Percentiles rank a stretch among this genome's conserved stretches.
Evolutionary conservation across 2,797 vertebrate genomes (phyloP).

Genomic region (Argentina silus): DNA sequence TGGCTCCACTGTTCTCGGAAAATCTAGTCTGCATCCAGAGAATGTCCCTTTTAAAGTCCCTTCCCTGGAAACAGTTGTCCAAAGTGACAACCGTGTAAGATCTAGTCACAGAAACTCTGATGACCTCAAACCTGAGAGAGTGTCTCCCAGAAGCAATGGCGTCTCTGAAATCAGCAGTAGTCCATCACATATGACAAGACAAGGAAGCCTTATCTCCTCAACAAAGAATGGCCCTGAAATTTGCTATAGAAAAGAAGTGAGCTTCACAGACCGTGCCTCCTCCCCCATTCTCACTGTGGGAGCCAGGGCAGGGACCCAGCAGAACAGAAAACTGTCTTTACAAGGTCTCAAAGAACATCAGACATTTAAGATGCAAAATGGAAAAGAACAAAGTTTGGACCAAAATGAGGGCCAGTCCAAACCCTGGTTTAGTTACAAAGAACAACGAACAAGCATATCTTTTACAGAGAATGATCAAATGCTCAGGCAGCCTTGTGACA

Average conservation of each 20-base stretch:
- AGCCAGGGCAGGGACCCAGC: slow-evolving; percentile 54
- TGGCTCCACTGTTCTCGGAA: slow-evolving; percentile 17
- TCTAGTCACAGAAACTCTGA: slow-evolving; percentile 54
- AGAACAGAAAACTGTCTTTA: slow-evolving; percentile 51
- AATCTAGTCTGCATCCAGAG: slow-evolving; percentile 18
- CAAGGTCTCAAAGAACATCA: slow-evolving; percentile 32
- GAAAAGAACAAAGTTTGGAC: slow-evolving; percentile 33
- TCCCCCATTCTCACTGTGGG: slow-evolving; percentile 92
- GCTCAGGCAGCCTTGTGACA: slow-evolving; percentile 21
- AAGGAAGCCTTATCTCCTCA: slow-evolving; percentile 48
- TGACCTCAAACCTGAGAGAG: slow-evolving; percentile 46
- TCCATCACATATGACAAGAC: slow-evolving; percentile 40
- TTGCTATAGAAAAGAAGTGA: slow-evolving; percentile 49
- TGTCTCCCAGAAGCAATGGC: slow-evolving; percentile 44
- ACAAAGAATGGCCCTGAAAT: slow-evolving; percentile 40
- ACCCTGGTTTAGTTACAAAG: slow-evolving; percentile 15
- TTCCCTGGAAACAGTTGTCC: slow-evolving; percentile 46
- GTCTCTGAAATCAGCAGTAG: slow-evolving; percentile 53
- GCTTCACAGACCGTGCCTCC: slow-evolving; percentile 88
- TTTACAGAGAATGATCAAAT: slow-evolving; percentile 32
- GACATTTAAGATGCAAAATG: slow-evolving; percentile 28
- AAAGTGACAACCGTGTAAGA: slow-evolving; percentile 48
- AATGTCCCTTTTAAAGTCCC: slow-evolving; percentile 36
- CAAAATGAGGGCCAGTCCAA: slow-evolving; percentile 32
- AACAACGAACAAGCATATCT: slow-evolving; percentile 16